Base-by-base conservation (phyloP, 2,797 vertebrate genomes). In the Brotula barbata region DNA sequence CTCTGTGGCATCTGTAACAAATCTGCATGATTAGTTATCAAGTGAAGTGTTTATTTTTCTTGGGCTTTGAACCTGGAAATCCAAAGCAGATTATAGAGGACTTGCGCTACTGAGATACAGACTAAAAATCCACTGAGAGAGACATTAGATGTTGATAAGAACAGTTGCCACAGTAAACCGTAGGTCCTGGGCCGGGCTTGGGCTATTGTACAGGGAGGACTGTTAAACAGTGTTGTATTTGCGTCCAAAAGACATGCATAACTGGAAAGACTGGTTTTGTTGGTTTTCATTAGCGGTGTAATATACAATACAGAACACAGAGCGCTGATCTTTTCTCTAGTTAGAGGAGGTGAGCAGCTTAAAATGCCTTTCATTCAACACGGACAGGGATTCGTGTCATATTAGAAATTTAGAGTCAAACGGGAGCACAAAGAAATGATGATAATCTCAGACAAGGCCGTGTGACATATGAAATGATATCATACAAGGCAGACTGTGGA, bases 231-330 rank as follows among this genome's bases (percentile, higher is more conserved):
- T 39, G 16, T 54, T 48, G 43, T 44, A 28, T 34, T 54, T 48
- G 14, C 7, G 31, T 51, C 49, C 61, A 55, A 31, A 23, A n/a
- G 57, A 59, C 68, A 54, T 55, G 60, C 16, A 9, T 11, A 78
- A 88, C 81, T 57, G n/a, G 83, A 78, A 56, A 67, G 82, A 90
- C 87, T 51, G 83, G 85, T 88, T 88, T 78, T 31, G 56, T 22
- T 63, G 46, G 59, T 48, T 52, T 71, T 67, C 55, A 25, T 14
- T 22, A 44, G 49, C 45, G 2, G 11, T 60, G 58, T 50, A 47
- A 71, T 41, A 70, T n/a, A 5, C 37, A 15, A 39, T 14, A 9
- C 31, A 58, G 64, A 49, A 48, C 41, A 65, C 44, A 40, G 45
- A 80, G 68, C 40, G n/a, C 39, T 39, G 42, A 43, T 60, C 36